These are phyloP conservation scores for Magallana ariakensis DNA, from an alignment of 1,140 invertebrate genomes.

Conservation along the genomic window DNA sequence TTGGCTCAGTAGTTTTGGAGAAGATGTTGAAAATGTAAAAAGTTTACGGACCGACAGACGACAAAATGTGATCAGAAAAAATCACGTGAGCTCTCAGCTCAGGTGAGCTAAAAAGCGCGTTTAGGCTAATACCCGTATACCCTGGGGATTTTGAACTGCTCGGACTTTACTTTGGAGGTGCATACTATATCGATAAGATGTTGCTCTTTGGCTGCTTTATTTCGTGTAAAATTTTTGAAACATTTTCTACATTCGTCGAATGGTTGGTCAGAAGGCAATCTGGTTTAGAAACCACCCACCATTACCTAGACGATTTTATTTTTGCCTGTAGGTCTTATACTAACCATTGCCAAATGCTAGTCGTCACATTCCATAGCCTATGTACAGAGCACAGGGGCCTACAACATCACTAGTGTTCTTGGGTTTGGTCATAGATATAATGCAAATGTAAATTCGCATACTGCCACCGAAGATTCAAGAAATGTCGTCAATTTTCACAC, in stretches of 20 bases:
- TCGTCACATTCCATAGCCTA: neutral
- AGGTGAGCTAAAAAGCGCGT: slow-evolving; percentile 31
- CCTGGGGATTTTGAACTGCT: slow-evolving; percentile 42
- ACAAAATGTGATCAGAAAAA: no score
- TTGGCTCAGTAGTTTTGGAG: no score
- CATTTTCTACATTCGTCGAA: no score
- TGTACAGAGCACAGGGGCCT: slow-evolving; percentile 20
- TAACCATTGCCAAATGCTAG: neutral
- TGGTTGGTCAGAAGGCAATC: neutral
- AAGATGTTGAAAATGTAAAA: no score
- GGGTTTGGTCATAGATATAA: slow-evolving; percentile 48
- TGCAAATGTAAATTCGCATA: slow-evolving; percentile 41
- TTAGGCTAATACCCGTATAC: slow-evolving; percentile 20
- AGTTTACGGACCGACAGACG: no score
- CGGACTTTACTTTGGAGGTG: slow-evolving; percentile 36
- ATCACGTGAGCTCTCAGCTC: no score
- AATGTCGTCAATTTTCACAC: no score
- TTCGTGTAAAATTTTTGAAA: no score
- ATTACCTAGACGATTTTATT: slow-evolving; percentile 51
- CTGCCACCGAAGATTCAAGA: no score
- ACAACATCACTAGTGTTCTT: slow-evolving; percentile 27
- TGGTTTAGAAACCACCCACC: neutral
- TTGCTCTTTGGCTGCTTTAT: slow-evolving; percentile 38
- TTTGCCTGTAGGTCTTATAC: neutral
- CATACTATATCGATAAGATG: slow-evolving; percentile 48